Percentiles rank a stretch among this genome's conserved stretches.
Conservation (phyloP, 1,140 invertebrate species). For the Zaprionus gabonicus region DNA sequence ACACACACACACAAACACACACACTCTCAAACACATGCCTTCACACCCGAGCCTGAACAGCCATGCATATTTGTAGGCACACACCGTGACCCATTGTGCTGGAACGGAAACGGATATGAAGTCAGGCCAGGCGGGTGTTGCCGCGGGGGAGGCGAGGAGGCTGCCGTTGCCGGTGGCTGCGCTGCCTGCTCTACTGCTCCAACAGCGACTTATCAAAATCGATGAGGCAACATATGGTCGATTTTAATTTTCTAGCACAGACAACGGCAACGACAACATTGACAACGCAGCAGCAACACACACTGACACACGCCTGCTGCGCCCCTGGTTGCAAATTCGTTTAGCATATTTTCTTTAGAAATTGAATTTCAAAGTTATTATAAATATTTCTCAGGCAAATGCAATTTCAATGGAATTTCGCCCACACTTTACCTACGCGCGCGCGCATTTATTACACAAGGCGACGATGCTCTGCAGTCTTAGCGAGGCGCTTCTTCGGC, state of each 20-base stretch:
- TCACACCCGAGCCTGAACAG: background rate
- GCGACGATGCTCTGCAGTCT: conserved; percentile 9
- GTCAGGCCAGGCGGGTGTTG: conserved; percentile 52
- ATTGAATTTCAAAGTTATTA: conserved; percentile 82
- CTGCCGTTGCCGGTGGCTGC: background rate
- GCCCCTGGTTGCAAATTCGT: conserved; percentile 61
- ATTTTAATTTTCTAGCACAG: conserved; percentile 80
- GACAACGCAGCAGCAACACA: conserved; percentile 29
- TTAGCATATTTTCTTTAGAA: conserved; percentile 81
- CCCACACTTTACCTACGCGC: conserved; percentile 38
- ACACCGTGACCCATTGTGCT: conserved; percentile 68
- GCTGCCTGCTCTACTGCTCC: conserved; percentile 7
- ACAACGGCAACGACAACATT: conserved; percentile 29
- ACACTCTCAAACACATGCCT: conserved; percentile 13
- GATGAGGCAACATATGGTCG: conserved; percentile 79
- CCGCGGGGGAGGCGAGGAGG: background rate
- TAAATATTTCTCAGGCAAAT: conserved; percentile 79
- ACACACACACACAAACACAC: background rate
- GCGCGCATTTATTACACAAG: conserved; percentile 16
- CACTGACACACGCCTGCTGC: conserved; percentile 24
- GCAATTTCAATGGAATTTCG: conserved; percentile 75
- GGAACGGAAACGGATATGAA: conserved; percentile 78
- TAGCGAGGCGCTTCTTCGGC: background rate
- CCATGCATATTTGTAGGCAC: conserved; percentile 19
- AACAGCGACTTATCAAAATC: conserved; percentile 75